phyloP scores from a whole-genome alignment of 2,797 vertebrate genomes.

The Anisognathus igniventris region DNA sequence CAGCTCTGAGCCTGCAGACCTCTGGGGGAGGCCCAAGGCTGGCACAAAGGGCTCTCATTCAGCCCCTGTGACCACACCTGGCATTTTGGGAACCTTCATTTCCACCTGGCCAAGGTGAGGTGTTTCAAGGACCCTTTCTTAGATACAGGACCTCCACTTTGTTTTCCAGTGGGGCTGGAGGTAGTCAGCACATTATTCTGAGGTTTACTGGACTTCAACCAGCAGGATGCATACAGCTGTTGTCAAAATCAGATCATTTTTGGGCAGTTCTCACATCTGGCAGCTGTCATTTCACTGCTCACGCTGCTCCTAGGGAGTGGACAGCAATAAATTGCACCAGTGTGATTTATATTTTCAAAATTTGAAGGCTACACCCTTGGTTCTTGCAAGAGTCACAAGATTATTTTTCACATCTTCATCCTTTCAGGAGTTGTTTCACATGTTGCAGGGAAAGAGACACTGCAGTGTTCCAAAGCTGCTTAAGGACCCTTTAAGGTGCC shows the following conservation, averaged over 20 bases:
- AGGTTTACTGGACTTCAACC: neutral
- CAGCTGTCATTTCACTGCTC: neutral
- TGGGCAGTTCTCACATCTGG: neutral
- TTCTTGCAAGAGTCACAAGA: neutral
- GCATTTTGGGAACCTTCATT: neutral
- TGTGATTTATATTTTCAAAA: neutral
- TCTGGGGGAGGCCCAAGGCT: accelerated
- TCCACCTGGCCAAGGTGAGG: neutral
- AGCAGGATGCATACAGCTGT: neutral
- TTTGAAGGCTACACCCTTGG: neutral
- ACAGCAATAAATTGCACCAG: neutral
- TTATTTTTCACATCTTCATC: neutral
- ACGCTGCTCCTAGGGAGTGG: accelerated
- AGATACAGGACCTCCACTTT: neutral
- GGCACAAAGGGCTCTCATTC: neutral
- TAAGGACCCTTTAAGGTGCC: neutral
- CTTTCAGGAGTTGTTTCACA: neutral
- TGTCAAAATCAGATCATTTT: neutral
- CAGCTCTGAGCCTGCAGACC: neutral
- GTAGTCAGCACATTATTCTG: neutral
- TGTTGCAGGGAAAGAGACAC: neutral
- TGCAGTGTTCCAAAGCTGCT: neutral
- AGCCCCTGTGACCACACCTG: neutral
- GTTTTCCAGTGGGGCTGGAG: neutral
- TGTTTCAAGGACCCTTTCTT: neutral